Percentiles rank a stretch among this genome's conserved stretches.
phyloP scores from a whole-genome alignment of 2,113 vertebrate genomes.

The Cercopithecus mona region DNA sequence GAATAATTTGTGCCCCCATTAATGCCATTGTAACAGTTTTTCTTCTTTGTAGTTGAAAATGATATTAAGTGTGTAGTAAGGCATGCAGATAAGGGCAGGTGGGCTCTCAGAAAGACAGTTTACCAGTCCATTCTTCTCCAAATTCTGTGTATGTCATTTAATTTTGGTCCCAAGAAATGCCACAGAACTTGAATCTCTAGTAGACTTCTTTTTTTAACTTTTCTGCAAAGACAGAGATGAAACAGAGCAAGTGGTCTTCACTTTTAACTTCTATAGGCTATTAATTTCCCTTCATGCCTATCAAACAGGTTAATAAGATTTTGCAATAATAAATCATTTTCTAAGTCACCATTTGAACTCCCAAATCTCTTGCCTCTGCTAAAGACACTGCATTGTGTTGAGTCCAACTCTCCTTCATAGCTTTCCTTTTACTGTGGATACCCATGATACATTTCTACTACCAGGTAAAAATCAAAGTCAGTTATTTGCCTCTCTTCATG shows the following conservation, averaged over 20 bases:
- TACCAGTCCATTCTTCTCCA: not conserved
- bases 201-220: not conserved
- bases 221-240: constrained; percentile 19
- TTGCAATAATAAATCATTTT: not conserved
- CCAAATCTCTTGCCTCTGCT: not conserved
- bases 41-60: not conserved
- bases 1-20: not conserved
- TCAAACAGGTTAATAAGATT: not conserved
- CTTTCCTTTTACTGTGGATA: not conserved
- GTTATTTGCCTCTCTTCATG: not conserved
- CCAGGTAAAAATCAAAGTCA: not conserved
- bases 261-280: not conserved
- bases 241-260: not conserved
- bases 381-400: not conserved
- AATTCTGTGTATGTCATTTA: not conserved
- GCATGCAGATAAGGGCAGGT: not conserved
- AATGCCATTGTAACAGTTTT: not conserved
- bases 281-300: not conserved
- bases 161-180: not conserved
- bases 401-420: not conserved
- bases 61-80: not conserved
- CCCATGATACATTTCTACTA: not conserved
- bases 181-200: not conserved
- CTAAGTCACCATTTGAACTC: not conserved
- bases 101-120: not conserved